Conservation (phyloP, 2,797 vertebrate species). For the Leuciscus waleckii region DNA sequence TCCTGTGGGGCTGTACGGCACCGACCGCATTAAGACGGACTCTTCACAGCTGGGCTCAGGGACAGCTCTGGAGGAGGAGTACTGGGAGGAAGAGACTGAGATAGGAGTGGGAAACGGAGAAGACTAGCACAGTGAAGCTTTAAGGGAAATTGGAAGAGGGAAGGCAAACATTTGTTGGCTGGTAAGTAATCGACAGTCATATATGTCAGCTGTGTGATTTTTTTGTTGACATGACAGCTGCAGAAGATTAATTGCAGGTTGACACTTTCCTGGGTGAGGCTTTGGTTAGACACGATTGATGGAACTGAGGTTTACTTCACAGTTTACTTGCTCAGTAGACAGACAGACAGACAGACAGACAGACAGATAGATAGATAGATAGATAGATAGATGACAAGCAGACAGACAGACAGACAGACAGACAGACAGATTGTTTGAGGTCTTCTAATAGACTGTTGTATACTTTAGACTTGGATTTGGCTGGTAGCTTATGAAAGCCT, state of each 20-base stretch:
- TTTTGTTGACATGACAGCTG: not conserved
- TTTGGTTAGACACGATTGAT: not conserved
- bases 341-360: not conserved
- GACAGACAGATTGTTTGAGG: not conserved
- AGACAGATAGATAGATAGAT: not conserved
- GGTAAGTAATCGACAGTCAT: constrained; percentile 50
- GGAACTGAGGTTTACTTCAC: not conserved
- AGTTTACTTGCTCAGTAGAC: too few species aligned
- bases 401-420: not conserved
- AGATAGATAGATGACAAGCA: not conserved
- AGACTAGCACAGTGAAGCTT: constrained; percentile 22
- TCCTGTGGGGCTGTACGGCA: constrained; percentile 37
- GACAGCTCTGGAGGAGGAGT: constrained; percentile 50
- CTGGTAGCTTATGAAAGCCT: constrained; percentile 43
- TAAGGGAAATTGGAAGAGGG: constrained; percentile 39
- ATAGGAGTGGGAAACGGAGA: constrained; percentile 16
- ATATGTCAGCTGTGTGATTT: not conserved
- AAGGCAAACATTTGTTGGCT: constrained; percentile 40
- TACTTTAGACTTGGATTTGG: constrained; percentile 2
- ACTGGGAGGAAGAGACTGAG: constrained; percentile 49
- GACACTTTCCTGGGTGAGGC: not conserved
- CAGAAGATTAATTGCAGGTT: constrained; percentile 1
- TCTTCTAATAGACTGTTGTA: not conserved
- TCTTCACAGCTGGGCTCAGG: constrained; percentile 16
- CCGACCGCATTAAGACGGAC: constrained; percentile 11